Evolutionary conservation across 1,140 invertebrate species (phyloP).

Genomic region (Drosophila sproati): DNA sequence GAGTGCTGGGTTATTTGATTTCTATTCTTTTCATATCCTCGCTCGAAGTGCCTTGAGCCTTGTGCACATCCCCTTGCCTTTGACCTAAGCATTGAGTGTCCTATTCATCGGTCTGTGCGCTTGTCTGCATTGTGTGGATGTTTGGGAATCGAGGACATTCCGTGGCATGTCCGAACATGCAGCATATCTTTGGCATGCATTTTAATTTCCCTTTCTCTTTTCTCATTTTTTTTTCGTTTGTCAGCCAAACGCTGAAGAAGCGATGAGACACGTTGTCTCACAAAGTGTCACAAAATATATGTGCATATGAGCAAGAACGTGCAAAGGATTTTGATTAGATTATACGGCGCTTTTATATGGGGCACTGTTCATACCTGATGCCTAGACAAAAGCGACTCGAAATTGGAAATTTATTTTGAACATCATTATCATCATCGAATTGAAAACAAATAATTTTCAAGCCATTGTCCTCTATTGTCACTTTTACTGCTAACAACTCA

Average conservation of each 20-base stretch:
- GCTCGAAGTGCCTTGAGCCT: no score
- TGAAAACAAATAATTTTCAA: conserved; percentile 8
- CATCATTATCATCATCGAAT: background rate
- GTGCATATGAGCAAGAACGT: conserved; percentile 21
- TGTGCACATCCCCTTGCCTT: no score
- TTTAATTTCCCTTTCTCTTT: conserved; percentile 45
- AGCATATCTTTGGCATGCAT: conserved; percentile 58
- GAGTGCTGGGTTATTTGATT: no score
- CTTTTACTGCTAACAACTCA: no score
- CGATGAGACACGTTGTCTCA: conserved; percentile 12
- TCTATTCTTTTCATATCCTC: no score
- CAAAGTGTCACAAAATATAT: conserved; percentile 32
- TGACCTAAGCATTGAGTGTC: no score
- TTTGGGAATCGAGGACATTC: conserved; percentile 21
- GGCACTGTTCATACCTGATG: background rate
- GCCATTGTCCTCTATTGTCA: conserved; percentile 1
- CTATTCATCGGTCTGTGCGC: no score
- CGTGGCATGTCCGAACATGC: conserved; percentile 41
- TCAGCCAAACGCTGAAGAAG: conserved; percentile 40
- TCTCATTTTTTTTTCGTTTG: background rate
- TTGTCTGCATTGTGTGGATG: background rate
- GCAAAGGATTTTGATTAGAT: conserved; percentile 60
- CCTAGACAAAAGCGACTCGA: conserved; percentile 1
- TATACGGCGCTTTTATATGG: conserved; percentile 1
- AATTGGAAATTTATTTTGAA: conserved; percentile 24